Evolutionary conservation across 2,113 vertebrate species (phyloP), one percentile per base, ranked within the genome.

Genomic region (Ahaetulla prasina): DNA sequence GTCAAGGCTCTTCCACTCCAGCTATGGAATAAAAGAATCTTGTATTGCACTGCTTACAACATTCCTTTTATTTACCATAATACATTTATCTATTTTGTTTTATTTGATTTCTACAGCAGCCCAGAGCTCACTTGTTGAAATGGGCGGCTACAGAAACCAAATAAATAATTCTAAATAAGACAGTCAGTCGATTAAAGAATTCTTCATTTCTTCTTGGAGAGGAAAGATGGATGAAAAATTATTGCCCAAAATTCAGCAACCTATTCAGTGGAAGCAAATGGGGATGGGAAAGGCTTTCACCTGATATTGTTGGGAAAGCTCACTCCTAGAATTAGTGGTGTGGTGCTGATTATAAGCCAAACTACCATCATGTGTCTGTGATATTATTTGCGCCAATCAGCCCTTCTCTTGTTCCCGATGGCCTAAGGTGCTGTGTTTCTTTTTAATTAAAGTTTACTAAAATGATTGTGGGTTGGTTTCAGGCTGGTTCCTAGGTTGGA

Each of bases 1-100:
- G 94, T 95, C 87, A 3, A 90, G 7, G 96, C 50, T 1, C 96
- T 94, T 94, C 92, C 95, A 89, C 94, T 94, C 91, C 90, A 55
- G 94, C 88, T 88, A 92, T 94, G 74, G 94, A 95, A 95, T 91
- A 95, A 96, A 89, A 96, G 91, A 91, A 91, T 80, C 94, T 95
- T 93, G 0, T 35, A 90, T 89, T 39, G 49, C 1, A 91, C 74
- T 60, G 92, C 94, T 95, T 96, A 91, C 91, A 95, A 93, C 88
- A 95, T 93, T 94, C 88, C 0, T 88, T 92, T 94, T 60, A 95
- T 88, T 93, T 96, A 90, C 0, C 68, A 86, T 85, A 92, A 94
- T 96, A 96, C 7, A 35, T 68, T 68, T 35, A 68, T 68, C 30
- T 68, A 35, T 35, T 63, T 50, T 16, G n/a, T 35, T 68, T 35